A percentile compares a stretch with the other conserved stretches of the same genome.
Evolutionary conservation across 2,888 invertebrate genomes (phyloP).

Genomic region (Dyspetes luteomarginatus): DNA sequence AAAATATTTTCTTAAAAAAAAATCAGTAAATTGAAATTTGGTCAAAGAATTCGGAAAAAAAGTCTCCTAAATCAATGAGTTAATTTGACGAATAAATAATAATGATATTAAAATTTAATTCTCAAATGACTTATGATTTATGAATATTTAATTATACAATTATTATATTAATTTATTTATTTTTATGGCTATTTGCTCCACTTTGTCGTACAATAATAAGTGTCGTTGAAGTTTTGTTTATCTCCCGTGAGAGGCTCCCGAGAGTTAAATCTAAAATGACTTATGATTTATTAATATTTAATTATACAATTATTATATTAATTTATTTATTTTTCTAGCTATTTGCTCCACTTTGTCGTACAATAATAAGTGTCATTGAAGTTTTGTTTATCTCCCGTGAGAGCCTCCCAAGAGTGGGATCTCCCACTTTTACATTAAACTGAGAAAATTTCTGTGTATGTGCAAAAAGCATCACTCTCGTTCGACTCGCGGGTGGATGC

Average conservation of each 20-base stretch:
- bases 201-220: not conserved
- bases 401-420: conserved; percentile 41
- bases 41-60: no score
- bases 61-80: no score
- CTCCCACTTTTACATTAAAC: conserved; percentile 34
- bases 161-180: not conserved
- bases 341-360: not conserved
- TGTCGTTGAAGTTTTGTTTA: conserved; percentile 18
- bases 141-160: no score
- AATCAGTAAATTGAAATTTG: no score
- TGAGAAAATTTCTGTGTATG: conserved; percentile 19
- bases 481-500: conserved; percentile 36
- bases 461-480: conserved; percentile 38
- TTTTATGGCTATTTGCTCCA: not conserved
- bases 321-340: not conserved
- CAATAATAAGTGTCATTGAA: not conserved
- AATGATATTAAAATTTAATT: no score
- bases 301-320: not conserved
- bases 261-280: no score
- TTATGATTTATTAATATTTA: no score
- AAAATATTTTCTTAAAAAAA: no score
- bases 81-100: no score
- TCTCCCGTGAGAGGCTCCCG: not conserved
- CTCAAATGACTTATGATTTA: no score
- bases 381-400: conserved; percentile 15